These are phyloP conservation scores for Poeciliopsis infans DNA, from an alignment of 2,797 vertebrate species.

Conservation along the genomic window DNA sequence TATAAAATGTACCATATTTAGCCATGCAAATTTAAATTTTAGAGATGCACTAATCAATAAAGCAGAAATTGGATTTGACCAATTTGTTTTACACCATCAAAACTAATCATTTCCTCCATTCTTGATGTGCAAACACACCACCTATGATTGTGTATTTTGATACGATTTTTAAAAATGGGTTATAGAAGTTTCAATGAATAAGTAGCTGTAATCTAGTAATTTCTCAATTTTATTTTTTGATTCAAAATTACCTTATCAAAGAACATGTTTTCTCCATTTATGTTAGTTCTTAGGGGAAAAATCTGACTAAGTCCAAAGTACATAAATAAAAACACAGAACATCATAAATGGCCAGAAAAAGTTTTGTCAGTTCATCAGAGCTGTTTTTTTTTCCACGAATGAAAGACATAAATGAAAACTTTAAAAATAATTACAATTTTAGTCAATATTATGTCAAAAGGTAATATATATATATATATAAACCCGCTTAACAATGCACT, in stretches of 20 bases:
- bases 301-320: not conserved
- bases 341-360: not conserved
- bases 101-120: not conserved
- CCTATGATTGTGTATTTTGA: not conserved
- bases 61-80: not conserved
- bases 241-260: not conserved
- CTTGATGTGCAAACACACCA: not conserved
- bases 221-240: not conserved
- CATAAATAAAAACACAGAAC: not conserved
- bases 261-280: not conserved
- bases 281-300: not conserved
- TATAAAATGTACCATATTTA: not conserved
- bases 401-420: not conserved
- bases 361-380: not conserved
- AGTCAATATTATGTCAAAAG: too few species aligned
- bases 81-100: not conserved
- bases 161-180: not conserved
- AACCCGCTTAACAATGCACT: constrained; percentile 63
- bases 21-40: not conserved
- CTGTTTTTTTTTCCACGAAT: not conserved
- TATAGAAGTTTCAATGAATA: not conserved
- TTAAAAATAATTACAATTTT: not conserved
- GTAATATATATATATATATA: not conserved
- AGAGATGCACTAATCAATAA: not conserved
- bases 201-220: not conserved